These are phyloP conservation scores for Microplitis demolitor DNA, from an alignment of 1,140 invertebrate species.

Conservation along the genomic window DNA sequence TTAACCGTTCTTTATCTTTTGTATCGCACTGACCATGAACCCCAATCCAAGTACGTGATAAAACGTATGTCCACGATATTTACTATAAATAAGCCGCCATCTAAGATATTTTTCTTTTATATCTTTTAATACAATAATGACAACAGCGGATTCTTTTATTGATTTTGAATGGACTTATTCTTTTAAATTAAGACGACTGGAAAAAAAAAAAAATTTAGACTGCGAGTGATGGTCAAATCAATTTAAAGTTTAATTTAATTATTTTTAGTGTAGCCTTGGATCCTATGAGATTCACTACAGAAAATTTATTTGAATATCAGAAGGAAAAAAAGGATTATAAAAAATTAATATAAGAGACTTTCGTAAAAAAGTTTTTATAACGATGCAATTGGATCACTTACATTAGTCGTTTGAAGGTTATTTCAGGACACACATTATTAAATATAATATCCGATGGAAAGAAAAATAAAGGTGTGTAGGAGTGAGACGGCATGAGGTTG, in stretches of 20 bases:
- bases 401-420: constrained; percentile 23
- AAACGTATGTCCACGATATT: neutral
- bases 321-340: too few species aligned
- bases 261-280: too few species aligned
- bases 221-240: too few species aligned
- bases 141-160: too few species aligned
- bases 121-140: too few species aligned
- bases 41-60: neutral
- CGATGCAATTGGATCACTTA: constrained; percentile 16
- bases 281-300: too few species aligned
- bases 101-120: neutral
- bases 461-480: constrained; percentile 34
- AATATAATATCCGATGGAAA: constrained; percentile 25
- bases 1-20: neutral
- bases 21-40: neutral
- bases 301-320: too few species aligned
- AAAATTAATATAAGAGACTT: neutral
- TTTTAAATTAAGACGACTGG: too few species aligned
- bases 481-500: constrained; percentile 44
- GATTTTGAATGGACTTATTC: too few species aligned
- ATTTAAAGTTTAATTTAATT: too few species aligned
- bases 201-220: too few species aligned
- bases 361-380: neutral
- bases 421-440: constrained; percentile 18
- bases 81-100: neutral